These are phyloP conservation scores for Zaprionus gabonicus DNA, from an alignment of 1,140 invertebrate species.

Conservation along the genomic window DNA sequence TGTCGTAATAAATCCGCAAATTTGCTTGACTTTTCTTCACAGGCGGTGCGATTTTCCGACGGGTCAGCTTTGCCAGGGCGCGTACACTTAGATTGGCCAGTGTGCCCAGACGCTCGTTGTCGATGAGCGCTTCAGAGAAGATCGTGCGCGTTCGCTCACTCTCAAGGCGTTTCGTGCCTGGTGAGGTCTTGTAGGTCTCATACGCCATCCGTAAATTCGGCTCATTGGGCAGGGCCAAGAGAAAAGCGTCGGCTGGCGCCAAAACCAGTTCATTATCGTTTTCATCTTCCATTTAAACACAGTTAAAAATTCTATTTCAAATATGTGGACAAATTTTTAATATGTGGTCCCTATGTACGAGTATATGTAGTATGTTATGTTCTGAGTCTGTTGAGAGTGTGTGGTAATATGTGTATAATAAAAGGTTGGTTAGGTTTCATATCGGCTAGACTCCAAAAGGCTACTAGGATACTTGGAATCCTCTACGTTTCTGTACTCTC, in stretches of 20 bases:
- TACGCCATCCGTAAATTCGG: conserved; percentile 37
- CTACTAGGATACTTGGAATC: too few relatives aligned
- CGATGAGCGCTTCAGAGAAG: conserved; percentile 63
- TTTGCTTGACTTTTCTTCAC: conserved; percentile 44
- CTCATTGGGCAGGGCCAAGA: conserved; percentile 66
- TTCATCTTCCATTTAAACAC: conserved; percentile 53
- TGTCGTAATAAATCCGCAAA: conserved; percentile 63
- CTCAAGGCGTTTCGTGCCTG: conserved; percentile 18
- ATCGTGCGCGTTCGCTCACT: conserved; percentile 57
- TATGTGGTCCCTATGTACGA: not conserved
- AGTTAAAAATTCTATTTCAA: not conserved
- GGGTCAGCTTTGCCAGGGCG: conserved; percentile 46
- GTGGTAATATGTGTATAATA: too few relatives aligned
- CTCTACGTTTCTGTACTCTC: too few relatives aligned
- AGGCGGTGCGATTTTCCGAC: conserved; percentile 13
- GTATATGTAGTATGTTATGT: not conserved
- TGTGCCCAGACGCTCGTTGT: conserved; percentile 53
- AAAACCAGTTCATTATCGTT: conserved; percentile 26
- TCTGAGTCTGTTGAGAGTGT: not conserved
- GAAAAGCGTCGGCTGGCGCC: conserved; percentile 47
- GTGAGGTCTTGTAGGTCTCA: conserved; percentile 55
- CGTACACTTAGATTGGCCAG: conserved; percentile 59
- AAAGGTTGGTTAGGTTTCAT: too few relatives aligned
- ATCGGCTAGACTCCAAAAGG: too few relatives aligned
- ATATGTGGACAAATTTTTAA: not conserved